phyloP scores from a whole-genome alignment of 2,888 invertebrate species.

The Diogma glabrata region DNA sequence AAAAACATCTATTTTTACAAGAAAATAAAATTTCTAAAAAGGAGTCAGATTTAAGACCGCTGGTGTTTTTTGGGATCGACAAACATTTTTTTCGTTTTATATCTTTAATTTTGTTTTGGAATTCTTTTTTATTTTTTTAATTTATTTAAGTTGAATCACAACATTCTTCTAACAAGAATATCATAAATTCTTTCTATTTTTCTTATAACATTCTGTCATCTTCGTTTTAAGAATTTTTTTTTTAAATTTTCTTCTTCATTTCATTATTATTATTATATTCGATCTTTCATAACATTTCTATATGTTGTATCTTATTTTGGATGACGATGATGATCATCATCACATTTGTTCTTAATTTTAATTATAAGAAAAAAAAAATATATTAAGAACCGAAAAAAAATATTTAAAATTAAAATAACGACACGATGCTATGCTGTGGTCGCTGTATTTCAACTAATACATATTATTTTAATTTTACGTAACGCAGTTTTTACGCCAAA shows the following conservation, averaged over 20 bases:
- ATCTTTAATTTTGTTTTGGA: background rate
- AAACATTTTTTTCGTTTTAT: background rate
- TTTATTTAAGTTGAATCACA: slow-evolving; percentile 8
- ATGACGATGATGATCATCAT: slow-evolving; percentile 7
- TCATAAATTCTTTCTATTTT: slow-evolving; percentile 3
- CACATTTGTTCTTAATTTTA: slow-evolving; percentile 9
- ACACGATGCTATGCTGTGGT: slow-evolving; percentile 9
- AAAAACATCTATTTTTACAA: too few relatives aligned
- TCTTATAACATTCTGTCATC: slow-evolving; percentile 3
- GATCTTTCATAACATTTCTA: background rate
- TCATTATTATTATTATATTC: slow-evolving; percentile 3
- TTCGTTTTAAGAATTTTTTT: background rate
- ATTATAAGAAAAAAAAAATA: slow-evolving; percentile 1
- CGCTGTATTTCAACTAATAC: slow-evolving; percentile 2
- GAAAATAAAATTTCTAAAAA: slow-evolving; percentile 5
- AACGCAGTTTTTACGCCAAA: slow-evolving; percentile 7
- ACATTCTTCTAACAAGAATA: slow-evolving; percentile 4
- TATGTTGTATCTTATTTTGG: too few relatives aligned
- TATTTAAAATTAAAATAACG: too few relatives aligned
- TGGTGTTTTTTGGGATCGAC: slow-evolving; percentile 13
- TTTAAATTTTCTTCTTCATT: slow-evolving; percentile 3
- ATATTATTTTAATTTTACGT: slow-evolving; percentile 7
- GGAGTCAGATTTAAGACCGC: slow-evolving; percentile 15
- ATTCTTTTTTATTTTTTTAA: too few relatives aligned
- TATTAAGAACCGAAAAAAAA: too few relatives aligned